phyloP scores from a whole-genome alignment of 2,797 vertebrate species.

The Coreius guichenoti region DNA sequence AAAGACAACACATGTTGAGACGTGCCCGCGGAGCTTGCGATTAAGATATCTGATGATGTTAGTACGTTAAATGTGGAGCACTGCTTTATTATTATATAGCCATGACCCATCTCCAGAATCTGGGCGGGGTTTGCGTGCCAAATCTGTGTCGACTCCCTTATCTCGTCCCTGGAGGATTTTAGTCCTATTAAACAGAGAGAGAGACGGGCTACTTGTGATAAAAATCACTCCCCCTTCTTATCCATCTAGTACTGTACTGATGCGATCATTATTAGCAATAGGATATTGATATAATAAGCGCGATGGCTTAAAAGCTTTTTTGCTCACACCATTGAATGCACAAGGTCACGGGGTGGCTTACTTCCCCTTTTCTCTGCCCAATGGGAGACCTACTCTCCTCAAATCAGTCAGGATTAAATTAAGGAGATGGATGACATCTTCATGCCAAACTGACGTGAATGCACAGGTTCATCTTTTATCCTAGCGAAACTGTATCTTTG shows the following conservation, averaged over 20 bases:
- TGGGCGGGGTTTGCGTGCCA: constrained; percentile 9
- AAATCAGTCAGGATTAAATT: constrained; percentile 43
- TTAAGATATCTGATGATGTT: constrained; percentile 38
- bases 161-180: constrained; percentile 18
- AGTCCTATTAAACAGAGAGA: constrained; percentile 27
- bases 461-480: constrained; percentile 29
- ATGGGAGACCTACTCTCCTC: not conserved
- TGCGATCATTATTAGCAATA: constrained; percentile 32
- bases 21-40: not conserved
- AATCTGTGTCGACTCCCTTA: constrained; percentile 32
- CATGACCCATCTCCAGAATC: constrained; percentile 36
- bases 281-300: constrained; percentile 39
- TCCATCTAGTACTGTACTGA: constrained; percentile 3
- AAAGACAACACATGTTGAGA: constrained; percentile 14
- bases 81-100: constrained; percentile 60
- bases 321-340: constrained; percentile 34
- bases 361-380: constrained; percentile 29
- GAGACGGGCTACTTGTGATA: not conserved
- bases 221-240: constrained; percentile 5
- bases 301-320: constrained; percentile 40
- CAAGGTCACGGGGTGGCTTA: constrained; percentile 22
- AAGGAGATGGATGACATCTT: constrained; percentile 46
- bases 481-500: constrained; percentile 26
- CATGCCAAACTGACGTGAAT: constrained; percentile 27
- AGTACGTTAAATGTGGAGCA: constrained; percentile 67